Base-by-base conservation (phyloP, 1,140 invertebrate genomes). In the Capitella teleta region DNA sequence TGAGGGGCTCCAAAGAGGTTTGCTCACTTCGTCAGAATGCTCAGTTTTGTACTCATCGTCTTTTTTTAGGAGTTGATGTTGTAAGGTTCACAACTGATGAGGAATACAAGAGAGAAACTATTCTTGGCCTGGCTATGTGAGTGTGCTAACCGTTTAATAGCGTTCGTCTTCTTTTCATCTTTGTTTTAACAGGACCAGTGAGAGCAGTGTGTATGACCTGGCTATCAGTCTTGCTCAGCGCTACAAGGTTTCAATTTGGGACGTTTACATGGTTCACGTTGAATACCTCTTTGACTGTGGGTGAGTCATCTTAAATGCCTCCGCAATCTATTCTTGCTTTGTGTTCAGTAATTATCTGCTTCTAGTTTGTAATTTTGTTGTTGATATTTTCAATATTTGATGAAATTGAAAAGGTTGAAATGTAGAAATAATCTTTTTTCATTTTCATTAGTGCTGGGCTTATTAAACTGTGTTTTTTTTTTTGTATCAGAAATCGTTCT, bases 51-150 rank as follows among this genome's bases (percentile, higher is more conserved):
- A 10, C 12, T 1, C 19, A n/a, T 19, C 10, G 12, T 41, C 19
- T 41, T n/a, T 26, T 44, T n/a, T 23, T 23, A 49, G 24, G 37
- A 25, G 26, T 49, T 49, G 47, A 49, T 66, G 61, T 70, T 5
- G 53, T 59, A 10, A 56, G 75, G 45, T 78, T 78, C 63, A 59
- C 69, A 8, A 57, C 60, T 4, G 76, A 78, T 57, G 41, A 59
- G 36, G 61, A 67, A 47, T 78, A 78, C 55, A 72, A 73, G 56
- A 61, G 59, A 44, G 75, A 77, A 51, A 76, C 75, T 5, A 77
- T 78, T 48, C 58, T 77, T 5, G 75, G 74, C 8, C 60, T 77
- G 37, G 73, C 75, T 12, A 74, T 75, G 75, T 77, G 64, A 69
- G 72, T 64, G 16, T 40, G 16, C 5, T 40, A n/a, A n/a, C 2